Evolutionary conservation across 2,797 vertebrate species (phyloP).

Genomic region (Anniella stebbinsi): DNA sequence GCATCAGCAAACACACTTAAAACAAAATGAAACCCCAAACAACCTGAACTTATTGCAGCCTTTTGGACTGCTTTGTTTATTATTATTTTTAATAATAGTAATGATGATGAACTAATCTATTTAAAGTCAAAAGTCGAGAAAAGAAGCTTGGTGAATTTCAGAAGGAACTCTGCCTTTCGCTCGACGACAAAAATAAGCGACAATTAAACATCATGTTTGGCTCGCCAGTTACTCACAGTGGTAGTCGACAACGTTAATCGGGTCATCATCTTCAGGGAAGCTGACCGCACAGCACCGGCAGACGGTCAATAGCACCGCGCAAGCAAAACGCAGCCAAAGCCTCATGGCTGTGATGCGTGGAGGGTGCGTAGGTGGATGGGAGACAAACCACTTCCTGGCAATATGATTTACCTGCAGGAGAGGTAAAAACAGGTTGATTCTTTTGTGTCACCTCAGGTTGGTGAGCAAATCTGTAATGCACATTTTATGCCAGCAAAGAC

Average conservation of each 20-base stretch:
- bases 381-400: constrained; percentile 79
- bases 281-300: constrained; percentile 86
- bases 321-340: constrained; percentile 83
- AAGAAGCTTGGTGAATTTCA: constrained; percentile 56
- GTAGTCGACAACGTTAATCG: constrained; percentile 90
- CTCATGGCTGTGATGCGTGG: constrained; percentile 86
- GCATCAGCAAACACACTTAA: constrained; percentile 75
- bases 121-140: constrained; percentile 28
- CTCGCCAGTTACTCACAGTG: constrained; percentile 89
- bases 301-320: constrained; percentile 81
- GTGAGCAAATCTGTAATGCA: background rate
- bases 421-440: constrained; percentile 27
- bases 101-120: background rate
- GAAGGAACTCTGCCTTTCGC: constrained; percentile 43
- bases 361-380: background rate
- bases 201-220: background rate
- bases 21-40: background rate
- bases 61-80: background rate
- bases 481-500: background rate
- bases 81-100: constrained; percentile 41
- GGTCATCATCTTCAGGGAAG: constrained; percentile 93
- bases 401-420: constrained; percentile 83
- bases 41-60: constrained; percentile 5
- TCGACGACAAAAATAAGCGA: background rate
- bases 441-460: background rate